Evolutionary conservation across 1,140 invertebrate genomes (phyloP), one percentile per base, ranked within the genome.

Genomic region (Aphidius ervi): DNA sequence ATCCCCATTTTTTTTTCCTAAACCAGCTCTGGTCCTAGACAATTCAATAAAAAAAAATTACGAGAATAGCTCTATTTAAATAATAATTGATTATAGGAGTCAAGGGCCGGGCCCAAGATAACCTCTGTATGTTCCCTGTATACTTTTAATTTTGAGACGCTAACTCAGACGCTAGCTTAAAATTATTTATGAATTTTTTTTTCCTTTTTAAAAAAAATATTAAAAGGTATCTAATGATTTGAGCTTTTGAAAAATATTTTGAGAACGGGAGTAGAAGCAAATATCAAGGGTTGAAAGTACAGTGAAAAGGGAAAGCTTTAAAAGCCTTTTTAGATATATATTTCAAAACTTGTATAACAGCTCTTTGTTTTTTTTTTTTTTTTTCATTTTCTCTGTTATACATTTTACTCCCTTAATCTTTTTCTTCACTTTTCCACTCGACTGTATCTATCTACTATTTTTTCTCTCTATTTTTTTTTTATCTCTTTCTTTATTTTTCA

Each of bases 321-420:
- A 74, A 74, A 74, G 73, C 70, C 70, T 74, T 73, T 70, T 70
- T 68, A 72, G 67, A 69, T 73, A 74, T 65, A 64, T 65, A 63
- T 63, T 67, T 62, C 58, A 58, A 73, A 71, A 73, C 63, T 73
- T 74, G 65, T 68, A 72, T 71, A 74, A 71, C 67, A 68, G 62
- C 64, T 66, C 65, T 59, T 65, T 46, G 37, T 56, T 31, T 49
- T 60, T 48, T 50, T 56, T 16, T 31, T 31, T 31, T 23, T 23
- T 60, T 48, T 50, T 50, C 9, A 61, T 42, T n/a, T 59, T 52
- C 47, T n/a, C n/a, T 10, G 31, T 23, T 50, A 42, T 41, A 31
- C 52, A 9, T 52, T 59, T 45, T n/a, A 49, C 9, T 52, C 16
- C n/a, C 54, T 31, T 59, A 46, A 56, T 31, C 9, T 49, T 49